Base-by-base conservation (phyloP, 2,797 vertebrate genomes). In the Ctenopoma kingsleyae region DNA sequence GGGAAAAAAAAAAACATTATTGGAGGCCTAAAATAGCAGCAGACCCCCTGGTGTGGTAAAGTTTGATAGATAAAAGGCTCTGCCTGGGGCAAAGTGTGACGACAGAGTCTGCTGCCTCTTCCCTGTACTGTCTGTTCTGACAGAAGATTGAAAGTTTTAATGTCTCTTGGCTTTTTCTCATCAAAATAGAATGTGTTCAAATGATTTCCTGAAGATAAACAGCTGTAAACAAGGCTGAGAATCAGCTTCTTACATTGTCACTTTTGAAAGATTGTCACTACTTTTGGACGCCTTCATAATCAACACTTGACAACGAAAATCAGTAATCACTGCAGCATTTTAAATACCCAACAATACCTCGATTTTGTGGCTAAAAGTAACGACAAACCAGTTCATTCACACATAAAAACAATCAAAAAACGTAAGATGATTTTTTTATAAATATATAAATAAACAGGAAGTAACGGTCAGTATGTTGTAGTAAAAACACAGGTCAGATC, bases 11-110 rank as follows among this genome's bases (percentile, higher is more conserved):
- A 49, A 53, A 36, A 12, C 23, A 10, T 68, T 41, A 68, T 50
- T 50, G 68, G 74, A 71, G 61, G 41, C 74, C 73, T 56, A 58
- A 88, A 89, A 91, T 89, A 91, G 86, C 84, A 85, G 68, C 83
- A 63, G 78, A 76, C 81, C 84, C 80, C 87, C 86, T 1, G 59
- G 60, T 56, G 87, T 3, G 76, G 76, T 57, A 67, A 74, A 82
- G 79, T 76, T 70, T 70, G 69, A 73, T 60, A 62, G 83, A 88
- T 91, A 51, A 91, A 91, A 89, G 78, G 20, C 83, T 49, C 54
- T 13, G 84, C 84, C 87, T 77, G 72, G 81, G 80, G 84, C 85
- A 76, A 51, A 75, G 85, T 56, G 86, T 78, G 82, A 63, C 69
- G 80, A 77, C 76, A 70, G 69, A 76, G 71, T 15, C 61, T 38